Evolutionary conservation across 2,797 vertebrate genomes (phyloP).

Genomic region (Lutjanus campechanus): DNA sequence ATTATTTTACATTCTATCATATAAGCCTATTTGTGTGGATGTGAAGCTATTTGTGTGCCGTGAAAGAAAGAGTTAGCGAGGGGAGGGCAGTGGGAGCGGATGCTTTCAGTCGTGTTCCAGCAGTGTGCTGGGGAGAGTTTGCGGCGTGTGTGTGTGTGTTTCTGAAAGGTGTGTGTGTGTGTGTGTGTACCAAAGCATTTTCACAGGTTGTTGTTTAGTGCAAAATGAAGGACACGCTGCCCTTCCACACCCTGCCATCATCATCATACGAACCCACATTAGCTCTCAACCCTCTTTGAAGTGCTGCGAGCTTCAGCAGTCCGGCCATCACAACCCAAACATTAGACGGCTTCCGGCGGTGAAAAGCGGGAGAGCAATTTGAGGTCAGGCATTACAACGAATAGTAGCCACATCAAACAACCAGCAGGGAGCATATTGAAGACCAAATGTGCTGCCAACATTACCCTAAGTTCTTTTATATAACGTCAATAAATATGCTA

Average conservation of each 20-base stretch:
- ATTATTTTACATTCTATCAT: constrained; percentile 42
- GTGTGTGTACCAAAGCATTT: constrained; percentile 47
- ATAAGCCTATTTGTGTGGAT: constrained; percentile 9
- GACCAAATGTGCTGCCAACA: constrained; percentile 54
- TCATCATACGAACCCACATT: constrained; percentile 64
- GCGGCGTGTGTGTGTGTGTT: constrained; percentile 23
- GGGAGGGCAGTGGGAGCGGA: constrained; percentile 11
- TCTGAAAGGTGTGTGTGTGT: constrained; percentile 43
- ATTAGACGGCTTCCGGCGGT: constrained; percentile 65
- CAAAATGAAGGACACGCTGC: constrained; percentile 63
- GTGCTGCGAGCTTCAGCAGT: constrained; percentile 58
- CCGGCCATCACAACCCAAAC: constrained; percentile 62
- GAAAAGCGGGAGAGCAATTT: constrained; percentile 67
- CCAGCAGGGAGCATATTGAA: constrained; percentile 62
- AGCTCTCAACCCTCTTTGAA: constrained; percentile 67
- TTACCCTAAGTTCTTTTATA: constrained; percentile 50
- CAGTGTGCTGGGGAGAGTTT: constrained; percentile 11
- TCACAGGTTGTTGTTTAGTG: constrained; percentile 53
- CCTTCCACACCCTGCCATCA: constrained; percentile 67
- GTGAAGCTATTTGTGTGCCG: neutral
- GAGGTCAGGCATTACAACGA: constrained; percentile 69
- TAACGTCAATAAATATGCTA: constrained; percentile 44
- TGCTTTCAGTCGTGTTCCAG: constrained; percentile 2
- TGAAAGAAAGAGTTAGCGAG: neutral
- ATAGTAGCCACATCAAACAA: constrained; percentile 68